A percentile compares a stretch with the other conserved stretches of the same genome.
Conservation (phyloP, 2,113 vertebrate species). For the Ciconia boyciana region DNA sequence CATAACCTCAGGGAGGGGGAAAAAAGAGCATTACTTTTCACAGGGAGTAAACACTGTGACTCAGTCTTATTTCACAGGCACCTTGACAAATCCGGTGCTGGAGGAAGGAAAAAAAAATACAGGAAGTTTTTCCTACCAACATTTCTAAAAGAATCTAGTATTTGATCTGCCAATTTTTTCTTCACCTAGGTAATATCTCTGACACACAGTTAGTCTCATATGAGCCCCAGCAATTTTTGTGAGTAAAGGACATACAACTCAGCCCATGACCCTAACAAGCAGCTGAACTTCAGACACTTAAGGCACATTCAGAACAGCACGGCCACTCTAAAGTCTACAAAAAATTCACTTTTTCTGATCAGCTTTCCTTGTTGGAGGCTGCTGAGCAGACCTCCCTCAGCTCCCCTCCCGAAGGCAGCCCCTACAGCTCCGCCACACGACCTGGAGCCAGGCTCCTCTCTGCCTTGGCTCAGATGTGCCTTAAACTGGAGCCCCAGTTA, state of each 20-base stretch:
- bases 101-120: background rate
- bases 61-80: background rate
- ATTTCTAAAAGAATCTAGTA: background rate
- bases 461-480: background rate
- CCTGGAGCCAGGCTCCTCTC: background rate
- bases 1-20: background rate
- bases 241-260: background rate
- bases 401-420: background rate
- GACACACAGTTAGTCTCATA: background rate
- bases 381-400: background rate
- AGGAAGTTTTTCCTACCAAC: background rate
- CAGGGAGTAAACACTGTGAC: background rate
- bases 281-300: background rate
- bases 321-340: background rate
- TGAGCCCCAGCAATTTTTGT: background rate
- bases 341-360: background rate
- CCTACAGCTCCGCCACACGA: fast-evolving
- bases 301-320: background rate
- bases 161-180: background rate
- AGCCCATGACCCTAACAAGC: background rate
- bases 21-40: background rate
- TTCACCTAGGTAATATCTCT: background rate
- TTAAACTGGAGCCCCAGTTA: background rate
- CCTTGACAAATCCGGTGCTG: background rate
- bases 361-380: background rate